phyloP scores from a whole-genome alignment of 64 coral and sea anemone genomes.

The Trachythela sp. region DNA sequence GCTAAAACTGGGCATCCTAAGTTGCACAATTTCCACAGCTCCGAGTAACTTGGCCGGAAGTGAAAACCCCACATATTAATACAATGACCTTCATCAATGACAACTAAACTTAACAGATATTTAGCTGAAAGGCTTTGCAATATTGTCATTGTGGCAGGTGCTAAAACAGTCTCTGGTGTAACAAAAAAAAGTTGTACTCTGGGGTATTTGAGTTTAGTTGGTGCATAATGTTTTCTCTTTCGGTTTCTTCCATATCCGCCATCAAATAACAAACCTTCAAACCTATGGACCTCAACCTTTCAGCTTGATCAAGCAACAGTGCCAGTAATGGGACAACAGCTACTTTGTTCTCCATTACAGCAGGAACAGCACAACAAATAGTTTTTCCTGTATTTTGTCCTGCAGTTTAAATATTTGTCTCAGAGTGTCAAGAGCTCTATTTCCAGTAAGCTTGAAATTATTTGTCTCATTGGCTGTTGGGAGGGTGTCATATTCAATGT shows the following conservation, averaged over 20 bases:
- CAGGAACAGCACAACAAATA: too few species aligned
- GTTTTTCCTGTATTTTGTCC: too few species aligned
- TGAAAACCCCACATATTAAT: constrained; percentile 50
- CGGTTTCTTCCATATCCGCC: constrained; percentile 26
- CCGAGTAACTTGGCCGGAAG: constrained; percentile 48
- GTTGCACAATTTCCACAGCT: constrained; percentile 16
- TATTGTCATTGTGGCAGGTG: neutral
- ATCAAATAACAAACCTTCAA: constrained; percentile 51
- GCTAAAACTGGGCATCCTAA: constrained; percentile 9
- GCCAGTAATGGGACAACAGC: constrained; percentile 41
- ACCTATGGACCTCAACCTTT: constrained; percentile 22
- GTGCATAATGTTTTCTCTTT: constrained; percentile 34
- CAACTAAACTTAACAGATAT: constrained; percentile 24
- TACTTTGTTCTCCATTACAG: too few species aligned
- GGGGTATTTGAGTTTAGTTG: constrained; percentile 11
- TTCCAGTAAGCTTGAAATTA: too few species aligned
- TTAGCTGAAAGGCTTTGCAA: constrained; percentile 4
- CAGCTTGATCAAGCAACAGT: constrained; percentile 46
- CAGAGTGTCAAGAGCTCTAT: too few species aligned
- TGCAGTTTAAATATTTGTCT: too few species aligned
- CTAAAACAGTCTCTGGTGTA: constrained; percentile 41
- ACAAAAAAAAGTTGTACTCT: constrained; percentile 41
- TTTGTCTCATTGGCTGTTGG: too few species aligned
- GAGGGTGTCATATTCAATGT: too few species aligned
- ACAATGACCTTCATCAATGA: constrained; percentile 59